Percentiles rank a stretch among this genome's conserved stretches.
phyloP scores from a whole-genome alignment of 2,113 vertebrate genomes.

The Excalfactoria chinensis region DNA sequence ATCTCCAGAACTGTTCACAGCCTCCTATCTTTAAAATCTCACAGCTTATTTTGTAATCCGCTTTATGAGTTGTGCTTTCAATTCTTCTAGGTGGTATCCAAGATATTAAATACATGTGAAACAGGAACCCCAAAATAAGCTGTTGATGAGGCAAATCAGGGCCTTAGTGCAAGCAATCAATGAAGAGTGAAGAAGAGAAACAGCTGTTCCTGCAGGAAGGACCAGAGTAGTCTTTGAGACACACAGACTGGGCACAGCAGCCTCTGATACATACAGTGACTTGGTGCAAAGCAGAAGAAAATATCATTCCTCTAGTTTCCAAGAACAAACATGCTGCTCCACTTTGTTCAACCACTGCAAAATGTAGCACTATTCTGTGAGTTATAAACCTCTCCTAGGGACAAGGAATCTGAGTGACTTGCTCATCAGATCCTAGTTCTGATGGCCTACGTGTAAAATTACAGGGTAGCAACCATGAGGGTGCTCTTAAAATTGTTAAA shows the following conservation, averaged over 20 bases:
- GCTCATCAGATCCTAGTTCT: background rate
- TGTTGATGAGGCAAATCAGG: slow-evolving; percentile 2
- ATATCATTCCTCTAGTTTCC: background rate
- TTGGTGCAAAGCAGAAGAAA: slow-evolving; percentile 57
- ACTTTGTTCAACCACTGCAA: background rate
- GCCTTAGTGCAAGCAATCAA: background rate
- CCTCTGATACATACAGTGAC: slow-evolving; percentile 13
- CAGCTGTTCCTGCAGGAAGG: slow-evolving; percentile 47
- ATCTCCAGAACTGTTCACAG: background rate
- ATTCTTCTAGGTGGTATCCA: background rate
- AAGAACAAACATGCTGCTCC: slow-evolving; percentile 28
- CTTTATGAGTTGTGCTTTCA: background rate
- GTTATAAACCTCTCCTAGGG: background rate
- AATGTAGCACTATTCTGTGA: background rate
- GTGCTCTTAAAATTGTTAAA: background rate
- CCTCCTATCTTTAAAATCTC: background rate
- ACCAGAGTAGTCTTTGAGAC: slow-evolving; percentile 20
- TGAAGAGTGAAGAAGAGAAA: slow-evolving; percentile 45
- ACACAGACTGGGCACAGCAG: slow-evolving; percentile 48
- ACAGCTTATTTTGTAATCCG: slow-evolving; percentile 14
- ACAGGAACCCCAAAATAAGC: slow-evolving; percentile 40
- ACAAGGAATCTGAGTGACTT: background rate
- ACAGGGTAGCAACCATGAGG: background rate
- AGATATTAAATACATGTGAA: slow-evolving; percentile 20
- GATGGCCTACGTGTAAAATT: background rate